Conservation (phyloP, 2,113 vertebrate species). For the Acrocephalus arundinaceus region DNA sequence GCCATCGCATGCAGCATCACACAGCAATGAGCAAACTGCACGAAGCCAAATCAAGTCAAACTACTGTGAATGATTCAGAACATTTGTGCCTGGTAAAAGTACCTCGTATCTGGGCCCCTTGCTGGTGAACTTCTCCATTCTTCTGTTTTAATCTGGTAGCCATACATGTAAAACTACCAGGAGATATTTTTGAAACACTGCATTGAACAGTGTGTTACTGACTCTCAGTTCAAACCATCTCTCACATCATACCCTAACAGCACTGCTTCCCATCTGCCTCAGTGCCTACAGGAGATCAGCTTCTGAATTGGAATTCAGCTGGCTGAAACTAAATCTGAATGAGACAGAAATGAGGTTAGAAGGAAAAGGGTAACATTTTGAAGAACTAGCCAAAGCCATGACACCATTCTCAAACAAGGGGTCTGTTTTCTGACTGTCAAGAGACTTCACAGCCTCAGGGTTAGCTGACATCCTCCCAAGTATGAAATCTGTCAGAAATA, state of each 20-base stretch:
- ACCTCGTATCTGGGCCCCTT: background rate
- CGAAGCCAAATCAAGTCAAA: background rate
- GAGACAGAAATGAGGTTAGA: conserved; percentile 8
- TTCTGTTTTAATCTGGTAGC: conserved; percentile 16
- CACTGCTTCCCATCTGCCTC: conserved; percentile 51
- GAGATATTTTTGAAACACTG: conserved; percentile 38
- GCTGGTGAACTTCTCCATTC: conserved; percentile 11
- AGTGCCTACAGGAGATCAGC: conserved; percentile 35
- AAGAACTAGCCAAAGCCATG: conserved; percentile 6
- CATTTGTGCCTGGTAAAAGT: background rate
- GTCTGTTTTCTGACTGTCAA: background rate
- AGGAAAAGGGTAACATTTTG: conserved; percentile 1
- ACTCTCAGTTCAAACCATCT: conserved; percentile 27
- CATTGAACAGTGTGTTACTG: conserved; percentile 42
- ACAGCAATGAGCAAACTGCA: background rate
- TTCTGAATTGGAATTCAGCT: conserved; percentile 45
- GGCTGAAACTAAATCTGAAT: conserved; percentile 28
- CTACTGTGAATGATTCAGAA: background rate
- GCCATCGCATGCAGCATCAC: accelerated
- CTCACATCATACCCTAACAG: conserved; percentile 26
- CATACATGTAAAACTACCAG: background rate
- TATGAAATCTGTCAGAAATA: conserved; percentile 54
- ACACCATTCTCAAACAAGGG: background rate
- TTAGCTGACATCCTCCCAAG: conserved; percentile 10
- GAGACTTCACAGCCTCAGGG: conserved; percentile 1